These are phyloP conservation scores for Nixonia krombeini DNA, from an alignment of 1,140 invertebrate species.

Conservation along the genomic window DNA sequence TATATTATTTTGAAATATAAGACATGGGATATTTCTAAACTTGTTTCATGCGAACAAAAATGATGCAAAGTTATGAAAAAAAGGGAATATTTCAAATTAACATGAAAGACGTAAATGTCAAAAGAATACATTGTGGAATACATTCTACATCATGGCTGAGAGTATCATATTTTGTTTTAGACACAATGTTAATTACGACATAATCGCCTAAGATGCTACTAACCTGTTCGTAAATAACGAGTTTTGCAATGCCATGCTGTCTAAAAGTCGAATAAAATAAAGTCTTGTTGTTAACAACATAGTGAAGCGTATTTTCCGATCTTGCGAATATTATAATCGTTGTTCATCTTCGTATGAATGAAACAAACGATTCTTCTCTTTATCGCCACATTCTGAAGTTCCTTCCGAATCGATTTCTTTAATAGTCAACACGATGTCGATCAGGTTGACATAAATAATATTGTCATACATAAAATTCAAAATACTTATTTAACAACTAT, in stretches of 20 bases:
- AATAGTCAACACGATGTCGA: background rate
- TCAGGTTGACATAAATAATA: no score
- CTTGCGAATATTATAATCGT: no score
- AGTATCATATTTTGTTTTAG: constrained; percentile 1
- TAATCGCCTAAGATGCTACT: background rate
- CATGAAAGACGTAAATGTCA: background rate
- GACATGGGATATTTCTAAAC: background rate
- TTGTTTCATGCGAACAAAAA: background rate
- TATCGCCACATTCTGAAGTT: background rate
- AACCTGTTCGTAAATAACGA: background rate
- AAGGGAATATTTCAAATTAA: background rate
- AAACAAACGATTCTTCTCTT: background rate
- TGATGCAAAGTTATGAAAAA: background rate
- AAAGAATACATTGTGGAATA: no score
- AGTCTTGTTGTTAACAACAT: background rate
- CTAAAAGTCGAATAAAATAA: background rate
- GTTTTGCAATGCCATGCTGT: background rate
- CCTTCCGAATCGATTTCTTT: background rate
- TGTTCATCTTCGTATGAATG: no score
- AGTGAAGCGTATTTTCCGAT: background rate
- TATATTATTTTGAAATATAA: background rate
- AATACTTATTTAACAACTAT: no score
- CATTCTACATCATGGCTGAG: background rate
- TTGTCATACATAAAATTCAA: no score
- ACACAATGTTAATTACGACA: background rate